Base-by-base conservation (phyloP, 2,113 vertebrate genomes). In the human (Homo sapiens) region DNA sequence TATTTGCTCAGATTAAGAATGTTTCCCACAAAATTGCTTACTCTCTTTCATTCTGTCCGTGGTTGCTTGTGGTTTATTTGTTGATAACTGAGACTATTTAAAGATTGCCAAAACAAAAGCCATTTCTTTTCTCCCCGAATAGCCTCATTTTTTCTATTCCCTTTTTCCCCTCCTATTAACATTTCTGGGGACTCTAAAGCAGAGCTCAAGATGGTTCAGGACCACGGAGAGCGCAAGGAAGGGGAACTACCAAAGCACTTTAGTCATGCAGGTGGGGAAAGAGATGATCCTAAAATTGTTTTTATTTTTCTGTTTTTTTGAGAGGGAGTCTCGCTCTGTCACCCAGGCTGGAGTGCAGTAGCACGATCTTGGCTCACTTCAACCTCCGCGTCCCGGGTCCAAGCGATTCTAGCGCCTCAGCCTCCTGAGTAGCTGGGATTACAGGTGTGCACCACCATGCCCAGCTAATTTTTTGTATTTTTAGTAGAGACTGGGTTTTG, bases 181-280 rank as follows among this genome's bases (percentile, higher is more conserved):
- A 10, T 84, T 86, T 93, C 90, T 61, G 27, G 6, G 0, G 48
- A 78, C 1, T 70, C 23, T 78, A 52, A 57, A 78, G 18, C 3
- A 11, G 17, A 50, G 35, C 45, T 5, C 10, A 11, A 8, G 4
- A 2, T 87, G 3, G n/a, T 96, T 97, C 95, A 96, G 97, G 48
- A 97, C 96, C 96, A 70, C 9, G 93, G 97, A 98, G 93, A 97
- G 94, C 88, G 17, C 2, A 14, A 76, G 30, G 8, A 82, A 85
- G 50, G 73, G 76, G 14, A 6, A 0, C 23, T 80, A 64, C 13
- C 45, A 45, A 82, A n/a, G 59, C 35, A 17, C 13, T 70, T 72
- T 25, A 40, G 6, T 66, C 57, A 5, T 7, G 17, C 12, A 50
- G 23, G 8, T 89, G 20, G 48, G 9, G n/a, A 4, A 72, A 82